Conservation (phyloP, 2,113 vertebrate species). For the Manacus vitellinus region DNA sequence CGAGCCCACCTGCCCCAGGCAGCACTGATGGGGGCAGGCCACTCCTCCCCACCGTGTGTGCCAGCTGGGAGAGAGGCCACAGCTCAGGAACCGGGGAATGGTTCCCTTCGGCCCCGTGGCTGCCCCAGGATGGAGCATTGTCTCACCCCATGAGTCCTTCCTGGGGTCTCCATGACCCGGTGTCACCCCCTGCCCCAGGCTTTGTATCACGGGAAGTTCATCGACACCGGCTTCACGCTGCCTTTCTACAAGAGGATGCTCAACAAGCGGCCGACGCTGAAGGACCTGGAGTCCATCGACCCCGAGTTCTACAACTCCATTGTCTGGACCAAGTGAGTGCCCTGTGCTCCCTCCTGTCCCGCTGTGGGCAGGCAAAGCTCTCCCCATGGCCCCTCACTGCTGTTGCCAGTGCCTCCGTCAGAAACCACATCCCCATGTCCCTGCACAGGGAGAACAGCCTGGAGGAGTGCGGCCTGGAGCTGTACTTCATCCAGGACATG, state of each 20-base stretch:
- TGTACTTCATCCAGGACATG: constrained; percentile 99
- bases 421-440: not conserved
- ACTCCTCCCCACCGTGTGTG: accelerated
- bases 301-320: constrained; percentile 99
- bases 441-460: constrained; percentile 89
- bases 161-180: accelerated
- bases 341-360: accelerated
- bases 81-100: accelerated
- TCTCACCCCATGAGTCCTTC: accelerated
- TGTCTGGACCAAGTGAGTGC: constrained; percentile 95
- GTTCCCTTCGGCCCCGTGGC: accelerated
- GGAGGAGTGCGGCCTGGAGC: constrained; percentile 93
- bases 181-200: constrained; percentile 70
- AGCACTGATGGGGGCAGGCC: not conserved
- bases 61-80: not conserved
- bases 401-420: not conserved
- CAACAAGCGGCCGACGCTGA: constrained; percentile 95
- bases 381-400: not conserved
- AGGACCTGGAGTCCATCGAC: constrained; percentile 98
- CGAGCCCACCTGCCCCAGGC: accelerated
- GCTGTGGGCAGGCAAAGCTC: not conserved
- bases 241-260: constrained; percentile 99
- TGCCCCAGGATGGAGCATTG: accelerated
- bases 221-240: constrained; percentile 96
- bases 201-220: constrained; percentile 96